A percentile compares a stretch with the other conserved stretches of the same genome.
Conservation (phyloP, 2,113 vertebrate species). For the Catharus bicknelli region DNA sequence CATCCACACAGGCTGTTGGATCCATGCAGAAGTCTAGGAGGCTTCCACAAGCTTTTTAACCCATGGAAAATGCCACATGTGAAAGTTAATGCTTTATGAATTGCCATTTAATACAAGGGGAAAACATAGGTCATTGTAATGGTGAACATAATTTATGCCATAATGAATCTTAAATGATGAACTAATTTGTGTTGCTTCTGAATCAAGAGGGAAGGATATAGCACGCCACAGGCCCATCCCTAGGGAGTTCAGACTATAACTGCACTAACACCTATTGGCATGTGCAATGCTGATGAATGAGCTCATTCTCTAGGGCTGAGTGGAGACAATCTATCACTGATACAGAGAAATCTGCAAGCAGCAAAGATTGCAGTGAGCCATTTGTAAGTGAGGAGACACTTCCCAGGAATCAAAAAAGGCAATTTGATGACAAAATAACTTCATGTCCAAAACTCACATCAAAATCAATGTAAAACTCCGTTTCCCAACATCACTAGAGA, state of each 20-base stretch:
- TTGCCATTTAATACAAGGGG: background rate
- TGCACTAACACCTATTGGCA: background rate
- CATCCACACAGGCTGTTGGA: background rate
- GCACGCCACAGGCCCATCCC: background rate
- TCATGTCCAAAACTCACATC: background rate
- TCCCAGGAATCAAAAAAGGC: background rate
- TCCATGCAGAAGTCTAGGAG: background rate
- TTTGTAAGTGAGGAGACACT: background rate
- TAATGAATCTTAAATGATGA: background rate
- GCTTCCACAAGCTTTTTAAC: background rate
- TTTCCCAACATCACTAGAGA: background rate
- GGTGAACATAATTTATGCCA: background rate
- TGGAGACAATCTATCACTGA: background rate
- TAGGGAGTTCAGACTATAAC: background rate
- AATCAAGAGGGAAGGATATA: background rate
- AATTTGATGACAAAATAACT: background rate
- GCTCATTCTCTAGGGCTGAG: background rate
- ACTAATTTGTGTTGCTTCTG: background rate
- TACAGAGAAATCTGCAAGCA: background rate
- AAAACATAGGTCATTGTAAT: background rate
- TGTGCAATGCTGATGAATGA: background rate
- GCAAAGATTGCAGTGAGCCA: background rate
- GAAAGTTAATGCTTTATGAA: background rate
- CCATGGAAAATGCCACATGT: background rate
- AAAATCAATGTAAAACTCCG: background rate